phyloP scores from a whole-genome alignment of 1,140 invertebrate genomes.

The Odontomachus brunneus region DNA sequence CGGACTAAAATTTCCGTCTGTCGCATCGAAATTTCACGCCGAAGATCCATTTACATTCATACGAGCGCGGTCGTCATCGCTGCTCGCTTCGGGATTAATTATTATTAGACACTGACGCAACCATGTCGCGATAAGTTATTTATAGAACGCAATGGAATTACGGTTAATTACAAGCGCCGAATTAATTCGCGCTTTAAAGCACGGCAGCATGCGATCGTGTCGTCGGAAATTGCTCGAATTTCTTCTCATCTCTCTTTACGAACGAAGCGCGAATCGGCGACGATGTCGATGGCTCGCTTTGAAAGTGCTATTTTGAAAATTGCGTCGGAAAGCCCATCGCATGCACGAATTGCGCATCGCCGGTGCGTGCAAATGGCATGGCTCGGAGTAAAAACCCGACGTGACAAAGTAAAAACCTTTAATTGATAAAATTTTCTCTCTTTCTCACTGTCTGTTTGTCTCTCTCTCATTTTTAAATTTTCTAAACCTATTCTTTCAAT shows the following conservation, averaged over 20 bases:
- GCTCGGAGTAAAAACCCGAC: slow-evolving; percentile 1
- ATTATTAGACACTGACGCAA: slow-evolving; percentile 55
- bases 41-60: slow-evolving; percentile 57
- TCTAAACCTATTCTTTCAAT: background rate
- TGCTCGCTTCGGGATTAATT: slow-evolving; percentile 50
- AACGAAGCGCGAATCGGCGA: background rate
- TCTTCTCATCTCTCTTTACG: slow-evolving; percentile 25
- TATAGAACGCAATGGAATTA: slow-evolving; percentile 58
- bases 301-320: slow-evolving; percentile 55
- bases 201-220: background rate
- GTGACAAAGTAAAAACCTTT: slow-evolving; percentile 21
- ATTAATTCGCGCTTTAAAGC: slow-evolving; percentile 37
- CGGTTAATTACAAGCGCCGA: slow-evolving; percentile 51
- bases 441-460: background rate
- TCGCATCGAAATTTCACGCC: slow-evolving; percentile 43
- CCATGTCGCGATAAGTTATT: slow-evolving; percentile 52
- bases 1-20: slow-evolving; percentile 39
- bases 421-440: slow-evolving; percentile 20
- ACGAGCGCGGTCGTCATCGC: slow-evolving; percentile 43
- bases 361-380: slow-evolving; percentile 14
- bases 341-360: slow-evolving; percentile 11
- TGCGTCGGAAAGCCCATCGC: slow-evolving; percentile 20
- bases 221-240: slow-evolving; percentile 43
- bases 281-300: background rate
- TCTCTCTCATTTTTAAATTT: background rate